Evolutionary conservation across 2,888 invertebrate genomes (phyloP).

Genomic region (Acleris cristana): DNA sequence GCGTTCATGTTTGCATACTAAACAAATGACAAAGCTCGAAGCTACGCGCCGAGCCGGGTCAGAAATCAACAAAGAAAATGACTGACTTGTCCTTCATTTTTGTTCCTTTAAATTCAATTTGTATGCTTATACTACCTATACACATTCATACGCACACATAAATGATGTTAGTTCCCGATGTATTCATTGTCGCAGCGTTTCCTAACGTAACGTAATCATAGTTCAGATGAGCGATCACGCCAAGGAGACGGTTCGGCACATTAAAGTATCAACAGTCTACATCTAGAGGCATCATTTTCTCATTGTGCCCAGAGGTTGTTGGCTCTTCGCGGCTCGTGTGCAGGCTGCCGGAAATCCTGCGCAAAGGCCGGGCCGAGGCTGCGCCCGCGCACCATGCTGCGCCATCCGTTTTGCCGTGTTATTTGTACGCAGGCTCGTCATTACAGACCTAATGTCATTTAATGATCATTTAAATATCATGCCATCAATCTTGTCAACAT

Average conservation of each 20-base stretch:
- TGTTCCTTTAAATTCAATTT: conserved; percentile 18
- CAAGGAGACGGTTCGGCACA: conserved; percentile 17
- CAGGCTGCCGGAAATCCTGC: conserved; percentile 79
- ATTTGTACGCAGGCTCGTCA: conserved; percentile 47
- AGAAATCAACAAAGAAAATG: conserved; percentile 34
- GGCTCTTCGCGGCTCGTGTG: conserved; percentile 59
- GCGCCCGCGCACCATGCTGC: conserved; percentile 45
- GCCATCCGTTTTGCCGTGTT: conserved; percentile 48
- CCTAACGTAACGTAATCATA: conserved; percentile 19
- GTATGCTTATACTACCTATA: conserved; percentile 8
- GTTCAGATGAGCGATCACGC: conserved; percentile 29
- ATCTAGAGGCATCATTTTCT: conserved; percentile 35
- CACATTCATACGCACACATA: neutral
- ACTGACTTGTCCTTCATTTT: conserved; percentile 28
- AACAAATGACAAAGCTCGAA: conserved; percentile 34
- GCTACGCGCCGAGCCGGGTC: conserved; percentile 23
- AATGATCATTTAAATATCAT: conserved; percentile 40
- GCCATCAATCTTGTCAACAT: conserved; percentile 21
- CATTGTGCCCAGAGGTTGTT: conserved; percentile 47
- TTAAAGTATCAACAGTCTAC: conserved; percentile 27
- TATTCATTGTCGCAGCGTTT: conserved; percentile 19
- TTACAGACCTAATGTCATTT: conserved; percentile 48
- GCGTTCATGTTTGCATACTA: conserved; percentile 35
- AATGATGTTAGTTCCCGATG: neutral
- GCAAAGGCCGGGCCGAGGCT: conserved; percentile 67